A percentile compares a stretch with the other conserved stretches of the same genome.
Conservation (phyloP, 2,797 vertebrate genomes). For the Zenarchopterus dispar region DNA sequence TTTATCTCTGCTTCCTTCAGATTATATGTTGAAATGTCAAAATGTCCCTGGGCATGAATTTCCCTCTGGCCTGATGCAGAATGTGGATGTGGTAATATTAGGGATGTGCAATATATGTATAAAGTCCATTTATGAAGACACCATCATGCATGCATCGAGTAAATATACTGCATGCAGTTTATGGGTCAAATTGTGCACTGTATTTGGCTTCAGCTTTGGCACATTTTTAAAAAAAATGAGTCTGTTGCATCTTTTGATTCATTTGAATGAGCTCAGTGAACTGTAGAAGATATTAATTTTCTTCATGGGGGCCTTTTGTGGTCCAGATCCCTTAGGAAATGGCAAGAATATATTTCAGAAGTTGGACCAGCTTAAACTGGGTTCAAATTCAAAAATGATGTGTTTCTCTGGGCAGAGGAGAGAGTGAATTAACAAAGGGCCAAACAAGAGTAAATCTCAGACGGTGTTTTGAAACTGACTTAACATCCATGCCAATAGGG, state of each 20-base stretch:
- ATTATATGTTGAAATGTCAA: not conserved
- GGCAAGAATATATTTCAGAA: constrained; percentile 62
- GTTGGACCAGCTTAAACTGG: constrained; percentile 57
- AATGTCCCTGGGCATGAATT: not conserved
- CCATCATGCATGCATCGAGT: too few species aligned
- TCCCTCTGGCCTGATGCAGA: not conserved
- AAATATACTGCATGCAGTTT: constrained; percentile 13
- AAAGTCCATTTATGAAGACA: not conserved
- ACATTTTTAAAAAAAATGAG: constrained; percentile 66
- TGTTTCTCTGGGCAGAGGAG: constrained; percentile 32
- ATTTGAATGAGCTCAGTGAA: constrained; percentile 77
- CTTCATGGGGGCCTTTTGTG: constrained; percentile 72
- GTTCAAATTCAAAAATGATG: constrained; percentile 54
- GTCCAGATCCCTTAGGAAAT: constrained; percentile 64
- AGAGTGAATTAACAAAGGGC: too few species aligned
- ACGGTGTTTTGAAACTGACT: too few species aligned
- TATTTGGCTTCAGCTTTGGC: constrained; percentile 41
- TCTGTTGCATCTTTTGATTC: constrained; percentile 73
- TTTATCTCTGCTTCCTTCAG: not conserved
- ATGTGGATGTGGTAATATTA: not conserved
- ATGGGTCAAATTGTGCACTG: constrained; percentile 20
- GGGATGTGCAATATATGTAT: not conserved
- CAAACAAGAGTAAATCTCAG: too few species aligned
- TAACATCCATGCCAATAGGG: too few species aligned
- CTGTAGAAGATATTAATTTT: constrained; percentile 78